These are phyloP conservation scores for Cephalopachus bancanus DNA, from an alignment of 2,797 vertebrate genomes.

Conservation along the genomic window DNA sequence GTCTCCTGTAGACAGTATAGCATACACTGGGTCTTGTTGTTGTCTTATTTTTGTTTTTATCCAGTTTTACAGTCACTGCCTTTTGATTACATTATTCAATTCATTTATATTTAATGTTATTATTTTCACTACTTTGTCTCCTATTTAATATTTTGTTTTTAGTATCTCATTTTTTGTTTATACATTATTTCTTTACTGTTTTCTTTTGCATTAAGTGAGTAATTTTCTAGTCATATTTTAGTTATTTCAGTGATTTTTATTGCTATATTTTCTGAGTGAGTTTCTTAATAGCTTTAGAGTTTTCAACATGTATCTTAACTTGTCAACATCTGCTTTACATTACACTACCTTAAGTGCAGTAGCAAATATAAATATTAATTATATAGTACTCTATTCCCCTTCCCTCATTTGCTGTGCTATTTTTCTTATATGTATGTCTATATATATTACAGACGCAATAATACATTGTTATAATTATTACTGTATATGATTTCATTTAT, in stretches of 20 bases:
- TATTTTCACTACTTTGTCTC: neutral
- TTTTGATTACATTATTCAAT: slow-evolving; percentile 9
- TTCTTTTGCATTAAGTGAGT: neutral
- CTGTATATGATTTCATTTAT: neutral
- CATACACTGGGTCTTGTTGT: neutral
- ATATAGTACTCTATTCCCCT: neutral
- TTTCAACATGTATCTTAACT: neutral
- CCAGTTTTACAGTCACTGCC: neutral
- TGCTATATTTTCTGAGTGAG: neutral
- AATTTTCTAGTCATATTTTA: slow-evolving; percentile 3
- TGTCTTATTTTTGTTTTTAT: neutral
- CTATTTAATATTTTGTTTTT: neutral
- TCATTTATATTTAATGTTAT: neutral
- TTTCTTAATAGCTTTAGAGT: neutral
- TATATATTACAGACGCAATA: neutral
- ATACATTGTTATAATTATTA: neutral
- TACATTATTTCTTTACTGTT: neutral
- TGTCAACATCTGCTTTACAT: neutral
- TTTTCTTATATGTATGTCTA: neutral
- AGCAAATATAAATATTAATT: neutral
- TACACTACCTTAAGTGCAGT: neutral
- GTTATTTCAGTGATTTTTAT: neutral
- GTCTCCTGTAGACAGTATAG: too few relatives aligned
- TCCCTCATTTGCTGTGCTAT: neutral
- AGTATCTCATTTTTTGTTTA: neutral